Evolutionary conservation across 2,113 vertebrate species (phyloP).

Genomic region (Crypturellus undulatus): DNA sequence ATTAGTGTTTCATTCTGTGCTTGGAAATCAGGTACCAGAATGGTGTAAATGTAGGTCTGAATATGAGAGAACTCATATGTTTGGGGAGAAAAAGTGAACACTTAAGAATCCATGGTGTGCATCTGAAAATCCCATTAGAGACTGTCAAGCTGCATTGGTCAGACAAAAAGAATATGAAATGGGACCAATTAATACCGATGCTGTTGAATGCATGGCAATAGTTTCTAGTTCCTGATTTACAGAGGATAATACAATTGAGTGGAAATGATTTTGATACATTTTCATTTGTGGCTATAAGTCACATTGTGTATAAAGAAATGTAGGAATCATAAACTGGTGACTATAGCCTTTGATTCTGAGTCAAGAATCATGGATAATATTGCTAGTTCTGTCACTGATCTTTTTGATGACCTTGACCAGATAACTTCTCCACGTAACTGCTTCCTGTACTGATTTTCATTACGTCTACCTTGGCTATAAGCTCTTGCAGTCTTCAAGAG

Average conservation of each 20-base stretch:
- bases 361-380: not conserved
- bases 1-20: slow-evolving; percentile 17
- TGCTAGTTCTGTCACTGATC: not conserved
- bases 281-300: slow-evolving; percentile 39
- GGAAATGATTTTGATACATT: slow-evolving; percentile 70
- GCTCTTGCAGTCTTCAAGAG: slow-evolving; percentile 5
- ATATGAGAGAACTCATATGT: slow-evolving; percentile 68
- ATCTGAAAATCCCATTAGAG: slow-evolving; percentile 80
- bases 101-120: slow-evolving; percentile 76
- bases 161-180: slow-evolving; percentile 75
- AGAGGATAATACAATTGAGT: slow-evolving; percentile 47
- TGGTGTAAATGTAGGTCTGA: slow-evolving; percentile 62
- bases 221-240: slow-evolving; percentile 41
- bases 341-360: not conserved
- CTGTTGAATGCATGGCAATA: slow-evolving; percentile 54
- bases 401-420: not conserved
- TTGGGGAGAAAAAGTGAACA: slow-evolving; percentile 77
- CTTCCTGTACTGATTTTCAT: not conserved
- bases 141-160: slow-evolving; percentile 76
- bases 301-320: not conserved
- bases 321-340: not conserved
- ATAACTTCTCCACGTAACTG: not conserved
- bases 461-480: not conserved
- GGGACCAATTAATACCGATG: slow-evolving; percentile 48
- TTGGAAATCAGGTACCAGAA: slow-evolving; percentile 66